Evolutionary conservation across 2,888 invertebrate species (phyloP), one percentile per base, ranked within the genome.

Genomic region (Tenthredo scrophulariae): DNA sequence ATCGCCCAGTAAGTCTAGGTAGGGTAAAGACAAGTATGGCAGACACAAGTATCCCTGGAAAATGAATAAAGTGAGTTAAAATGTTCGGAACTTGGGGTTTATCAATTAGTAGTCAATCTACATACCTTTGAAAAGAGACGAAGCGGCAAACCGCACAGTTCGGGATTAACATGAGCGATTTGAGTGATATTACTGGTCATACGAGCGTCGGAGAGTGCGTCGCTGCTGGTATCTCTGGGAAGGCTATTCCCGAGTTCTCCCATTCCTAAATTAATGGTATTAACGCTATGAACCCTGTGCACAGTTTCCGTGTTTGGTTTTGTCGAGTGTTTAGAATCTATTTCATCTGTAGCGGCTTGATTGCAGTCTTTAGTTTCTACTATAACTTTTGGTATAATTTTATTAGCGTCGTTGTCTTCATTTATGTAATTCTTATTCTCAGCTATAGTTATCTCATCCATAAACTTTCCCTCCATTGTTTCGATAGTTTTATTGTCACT

Each of bases 11-110:
- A 98, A 94, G 94, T 99, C 99, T 94, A 99, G 96, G 93, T 98
- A 99, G 88, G 99, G 98, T 88, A 99, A 94, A 3, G 98, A 98
- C 87, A 99, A 94, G 93, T 99, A 99, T 26, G 99, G 99, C 93
- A 99, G 96, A 93, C 99, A 99, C 22, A 99, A 95, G 91, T 97
- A 97, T 77, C 99, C 99, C 95, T 96, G 91, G 18, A 93, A 80
- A 80, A n/a, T 15, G 10, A 84, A 58, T 29, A 43, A n/a, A 86
- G 85, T 54, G n/a, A 43, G 7, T 33, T 54, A n/a, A n/a, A 50
- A 54, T 22, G 2, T 74, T 37, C 46, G 46, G 15, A 46, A 74
- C 79, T 22, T 79, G 82, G 70, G 72, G 15, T 72, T 40, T 37
- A 22, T 4, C 67, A 29, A 65, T 72, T 29, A 29, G 1, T 15